Conservation (phyloP, 2,113 vertebrate species). For the Chaenocephalus aceratus region DNA sequence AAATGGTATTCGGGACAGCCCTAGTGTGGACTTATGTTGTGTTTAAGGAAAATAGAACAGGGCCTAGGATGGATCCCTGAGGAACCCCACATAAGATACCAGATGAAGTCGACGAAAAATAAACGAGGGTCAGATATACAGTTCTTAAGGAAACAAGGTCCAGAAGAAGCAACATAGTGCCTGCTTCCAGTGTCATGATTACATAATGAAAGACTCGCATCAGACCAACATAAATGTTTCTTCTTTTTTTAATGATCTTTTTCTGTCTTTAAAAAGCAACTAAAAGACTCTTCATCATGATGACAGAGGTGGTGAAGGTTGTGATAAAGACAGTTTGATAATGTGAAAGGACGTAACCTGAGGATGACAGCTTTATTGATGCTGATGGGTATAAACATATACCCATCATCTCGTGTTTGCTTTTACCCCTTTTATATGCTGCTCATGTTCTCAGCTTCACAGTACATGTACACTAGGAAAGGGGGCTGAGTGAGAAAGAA, state of each 20-base stretch:
- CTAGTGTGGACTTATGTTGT: not conserved
- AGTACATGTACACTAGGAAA: conserved; percentile 25
- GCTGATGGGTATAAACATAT: conserved; percentile 6
- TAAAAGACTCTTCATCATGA: not conserved
- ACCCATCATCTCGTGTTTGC: not conserved
- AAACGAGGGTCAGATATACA: not conserved
- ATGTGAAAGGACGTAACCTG: conserved; percentile 43
- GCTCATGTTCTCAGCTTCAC: conserved; percentile 42
- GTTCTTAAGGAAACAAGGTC: not conserved
- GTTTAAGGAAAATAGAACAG: not conserved
- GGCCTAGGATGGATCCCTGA: not conserved
- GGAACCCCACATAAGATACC: not conserved
- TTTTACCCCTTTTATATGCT: conserved; percentile 42
- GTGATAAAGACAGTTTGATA: conserved; percentile 24
- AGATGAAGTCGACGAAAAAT: not conserved
- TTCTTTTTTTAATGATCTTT: not conserved
- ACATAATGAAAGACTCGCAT: not conserved
- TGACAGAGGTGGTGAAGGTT: conserved; percentile 1
- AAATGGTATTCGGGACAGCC: no score
- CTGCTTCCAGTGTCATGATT: not conserved
- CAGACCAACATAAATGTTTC: not conserved
- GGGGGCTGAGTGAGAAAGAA: not conserved
- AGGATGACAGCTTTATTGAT: conserved; percentile 13
- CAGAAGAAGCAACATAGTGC: not conserved
- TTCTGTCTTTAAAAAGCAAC: not conserved